Base-by-base conservation (phyloP, 2,888 invertebrate genomes). In the Hermaeophaga mercurialis region DNA sequence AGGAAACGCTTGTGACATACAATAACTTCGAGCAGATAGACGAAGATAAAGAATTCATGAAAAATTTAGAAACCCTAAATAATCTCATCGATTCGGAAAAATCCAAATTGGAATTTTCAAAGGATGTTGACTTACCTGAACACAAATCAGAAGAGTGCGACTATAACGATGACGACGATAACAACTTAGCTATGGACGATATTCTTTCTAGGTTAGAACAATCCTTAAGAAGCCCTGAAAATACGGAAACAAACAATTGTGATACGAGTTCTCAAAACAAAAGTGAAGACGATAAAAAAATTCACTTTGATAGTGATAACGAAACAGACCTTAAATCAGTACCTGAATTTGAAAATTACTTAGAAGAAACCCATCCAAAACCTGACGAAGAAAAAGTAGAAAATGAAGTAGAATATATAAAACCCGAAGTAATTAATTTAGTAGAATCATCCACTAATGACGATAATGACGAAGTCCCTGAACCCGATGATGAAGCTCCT, bases 201-300 rank as follows among this genome's bases (percentile, higher is more conserved):
- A 85, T 87, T 58, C 81, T 87, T 55, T 83, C 83, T 53, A 78
- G 86, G 34, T 78, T 88, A 28, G 83, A 85, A 66, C 84, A 85
- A 65, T 84, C 86, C 22, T 78, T 88, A 24, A 70, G 75, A 54
- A 78, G 76, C 60, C 79, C 79, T 1, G 77, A 78, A 49, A 60
- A 60, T 43, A 28, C 61, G 3, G 67, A 67, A 54, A 63, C 49
- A 1, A 56, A 54, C 53, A 63, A 57, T 34, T 62, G 61, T 31
- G 58, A 64, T 34, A 45, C 56, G 7, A 61, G 53, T 53, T 48
- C 54, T 49, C 60, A 61, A 14, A 56, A 54, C n/a, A 63, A 64
- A 54, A 52, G 34, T 26, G 53, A 55, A 8, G 49, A 52, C 31
- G 47, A 58, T 24, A 46, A 39, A 14, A 24, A 33, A 8, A 45